These are phyloP conservation scores for Geopemphigus sp. DNA, from an alignment of 1,140 invertebrate genomes.

Conservation along the genomic window DNA sequence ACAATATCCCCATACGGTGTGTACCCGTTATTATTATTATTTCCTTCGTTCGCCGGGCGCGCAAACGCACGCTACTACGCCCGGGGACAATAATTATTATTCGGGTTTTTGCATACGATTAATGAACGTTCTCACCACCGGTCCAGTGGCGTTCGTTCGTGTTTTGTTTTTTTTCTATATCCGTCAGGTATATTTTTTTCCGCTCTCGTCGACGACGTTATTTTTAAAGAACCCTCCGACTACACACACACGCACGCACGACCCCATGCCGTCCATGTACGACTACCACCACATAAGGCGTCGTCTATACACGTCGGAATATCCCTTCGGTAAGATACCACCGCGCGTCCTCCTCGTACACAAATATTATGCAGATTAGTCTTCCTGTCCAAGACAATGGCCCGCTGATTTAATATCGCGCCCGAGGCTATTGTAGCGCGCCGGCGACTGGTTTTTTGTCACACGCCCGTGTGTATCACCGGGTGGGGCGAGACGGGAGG, in stretches of 20 bases:
- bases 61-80: conserved; percentile 7
- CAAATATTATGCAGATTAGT: conserved; percentile 47
- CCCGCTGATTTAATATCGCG: conserved; percentile 9
- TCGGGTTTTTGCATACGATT: conserved; percentile 45
- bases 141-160: conserved; percentile 30
- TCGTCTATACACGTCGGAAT: conserved; percentile 2
- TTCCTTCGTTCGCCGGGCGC: neutral
- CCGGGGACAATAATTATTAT: conserved; percentile 49
- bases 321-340: conserved; percentile 33
- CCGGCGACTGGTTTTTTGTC: too few relatives aligned
- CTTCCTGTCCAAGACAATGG: conserved; percentile 41
- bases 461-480: too few relatives aligned
- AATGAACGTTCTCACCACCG: conserved; percentile 48
- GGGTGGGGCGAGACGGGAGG: too few relatives aligned
- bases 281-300: too few relatives aligned
- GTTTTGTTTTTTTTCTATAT: conserved; percentile 39
- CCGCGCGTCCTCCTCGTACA: conserved; percentile 3
- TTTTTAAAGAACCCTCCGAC: conserved; percentile 45
- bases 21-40: conserved; percentile 37
- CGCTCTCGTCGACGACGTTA: neutral
- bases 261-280: conserved; percentile 29
- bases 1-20: conserved; percentile 27
- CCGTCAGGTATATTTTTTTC: conserved; percentile 16
- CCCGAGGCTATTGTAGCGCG: too few relatives aligned
- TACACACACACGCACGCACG: conserved; percentile 4